Evolutionary conservation across 2,888 invertebrate genomes (phyloP).

Genomic region (Chloromyia formosa): DNA sequence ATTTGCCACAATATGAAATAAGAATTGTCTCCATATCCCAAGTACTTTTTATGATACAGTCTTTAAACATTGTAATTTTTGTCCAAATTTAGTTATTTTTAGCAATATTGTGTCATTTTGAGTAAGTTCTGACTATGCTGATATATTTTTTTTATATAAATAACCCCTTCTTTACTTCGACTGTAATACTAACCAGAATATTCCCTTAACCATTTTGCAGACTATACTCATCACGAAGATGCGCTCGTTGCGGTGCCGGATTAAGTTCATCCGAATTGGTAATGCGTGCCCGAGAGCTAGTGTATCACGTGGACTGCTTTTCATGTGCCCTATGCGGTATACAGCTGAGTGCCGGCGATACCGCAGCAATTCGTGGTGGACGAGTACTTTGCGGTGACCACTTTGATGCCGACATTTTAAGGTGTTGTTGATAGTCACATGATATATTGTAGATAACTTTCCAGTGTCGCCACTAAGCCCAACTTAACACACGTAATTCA

Average conservation of each 20-base stretch:
- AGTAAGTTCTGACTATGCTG: no score
- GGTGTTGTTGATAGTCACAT: constrained; percentile 50
- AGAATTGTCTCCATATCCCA: no score
- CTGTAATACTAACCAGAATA: no score
- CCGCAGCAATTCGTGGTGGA: constrained; percentile 87
- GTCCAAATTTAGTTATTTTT: no score
- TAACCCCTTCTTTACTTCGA: no score
- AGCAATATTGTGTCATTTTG: no score
- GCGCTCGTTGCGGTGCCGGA: constrained; percentile 84
- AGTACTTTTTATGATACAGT: no score
- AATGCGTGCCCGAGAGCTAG: constrained; percentile 87
- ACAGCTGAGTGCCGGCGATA: constrained; percentile 86
- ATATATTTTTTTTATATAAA: no score
- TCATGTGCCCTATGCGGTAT: constrained; percentile 85
- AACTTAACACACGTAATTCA: constrained; percentile 36
- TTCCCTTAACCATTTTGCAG: no score
- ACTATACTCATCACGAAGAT: constrained; percentile 84
- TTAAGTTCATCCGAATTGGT: constrained; percentile 89
- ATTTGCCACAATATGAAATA: no score
- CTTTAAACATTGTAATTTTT: no score
- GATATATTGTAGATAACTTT: constrained; percentile 25
- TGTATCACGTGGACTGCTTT: constrained; percentile 91
- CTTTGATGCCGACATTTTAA: constrained; percentile 62
- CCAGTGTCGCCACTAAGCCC: constrained; percentile 13
- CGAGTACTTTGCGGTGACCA: constrained; percentile 77